Percentiles rank a stretch among this genome's conserved stretches.
phyloP scores from a whole-genome alignment of 2,888 invertebrate genomes.

The Escarpia spicata region DNA sequence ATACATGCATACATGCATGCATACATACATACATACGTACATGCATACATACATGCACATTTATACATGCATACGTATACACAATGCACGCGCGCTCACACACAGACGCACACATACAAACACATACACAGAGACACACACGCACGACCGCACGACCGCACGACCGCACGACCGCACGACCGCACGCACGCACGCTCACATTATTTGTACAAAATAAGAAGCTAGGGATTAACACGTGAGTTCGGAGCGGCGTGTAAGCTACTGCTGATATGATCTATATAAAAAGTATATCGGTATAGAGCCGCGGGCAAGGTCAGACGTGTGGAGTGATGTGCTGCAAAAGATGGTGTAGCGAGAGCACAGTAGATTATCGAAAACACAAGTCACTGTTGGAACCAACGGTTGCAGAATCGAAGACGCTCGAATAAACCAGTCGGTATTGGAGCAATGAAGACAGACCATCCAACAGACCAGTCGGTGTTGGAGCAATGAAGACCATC shows the following conservation, averaged over 20 bases:
- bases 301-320: too few relatives aligned
- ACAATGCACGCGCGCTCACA: not conserved
- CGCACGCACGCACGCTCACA: not conserved
- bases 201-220: not conserved
- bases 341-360: not conserved
- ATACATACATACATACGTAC: constrained; percentile 19
- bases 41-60: constrained; percentile 17
- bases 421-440: too few relatives aligned
- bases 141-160: not conserved
- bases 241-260: constrained; percentile 14
- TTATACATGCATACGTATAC: not conserved
- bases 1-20: constrained; percentile 22
- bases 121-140: too few relatives aligned
- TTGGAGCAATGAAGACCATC: too few relatives aligned
- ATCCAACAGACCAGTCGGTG: too few relatives aligned
- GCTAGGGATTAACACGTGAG: not conserved
- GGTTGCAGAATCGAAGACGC: not conserved
- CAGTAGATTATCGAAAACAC: not conserved
- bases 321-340: not conserved
- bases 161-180: not conserved
- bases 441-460: too few relatives aligned
- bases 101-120: too few relatives aligned
- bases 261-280: not conserved
- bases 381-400: too few relatives aligned
- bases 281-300: too few relatives aligned